Base-by-base conservation (phyloP, 2,888 invertebrate species). In the Atrina japonica region DNA sequence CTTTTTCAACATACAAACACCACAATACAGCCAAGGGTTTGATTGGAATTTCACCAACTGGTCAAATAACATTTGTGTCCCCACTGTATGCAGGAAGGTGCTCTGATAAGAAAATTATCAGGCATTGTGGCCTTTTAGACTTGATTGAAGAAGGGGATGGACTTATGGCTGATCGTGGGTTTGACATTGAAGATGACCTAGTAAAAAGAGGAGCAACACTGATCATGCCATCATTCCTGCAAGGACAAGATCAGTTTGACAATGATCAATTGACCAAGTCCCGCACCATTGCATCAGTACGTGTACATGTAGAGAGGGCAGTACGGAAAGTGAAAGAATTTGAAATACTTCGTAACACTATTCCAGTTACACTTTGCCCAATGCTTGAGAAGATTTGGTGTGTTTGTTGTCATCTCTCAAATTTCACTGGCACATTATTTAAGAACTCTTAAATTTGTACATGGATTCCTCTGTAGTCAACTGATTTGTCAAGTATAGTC, bases 1-100 rank as follows among this genome's bases (percentile, higher is more conserved):
- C 64, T 7, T 66, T 58, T n/a, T 63, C 63, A 16, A 52, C 56
- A 18, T 74, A 70, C 25, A 74, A 74, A 23, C 63, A 63, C 29
- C 58, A 63, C n/a, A 74, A 61, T 23, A 70, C 66, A 23, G 56
- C 59, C 1, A 65, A 68, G 25, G 68, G 68, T 9, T 30, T 75
- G 7, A 52, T 68, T 9, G 60, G 65, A 11, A 71, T 68, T 16
- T 35, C 60, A 43, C 71, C 75, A n/a, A 53, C 18, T 58, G 71
- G 67, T 25, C 50, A 55, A 25, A 61, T 67, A 18, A 49, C 53
- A n/a, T 74, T 70, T 35, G 53, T 74, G 2, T 67, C 70, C 7
- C 58, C 35, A 49, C 30, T 75, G n/a, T 75, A 60, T 60, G 55
- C 61, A 16, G 71, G 65, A 2, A 67, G 65, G 30, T 53, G 35